A percentile compares a stretch with the other conserved stretches of the same genome.
These are phyloP conservation scores for Selene dorsalis DNA, from an alignment of 2,797 vertebrate genomes.

Conservation along the genomic window DNA sequence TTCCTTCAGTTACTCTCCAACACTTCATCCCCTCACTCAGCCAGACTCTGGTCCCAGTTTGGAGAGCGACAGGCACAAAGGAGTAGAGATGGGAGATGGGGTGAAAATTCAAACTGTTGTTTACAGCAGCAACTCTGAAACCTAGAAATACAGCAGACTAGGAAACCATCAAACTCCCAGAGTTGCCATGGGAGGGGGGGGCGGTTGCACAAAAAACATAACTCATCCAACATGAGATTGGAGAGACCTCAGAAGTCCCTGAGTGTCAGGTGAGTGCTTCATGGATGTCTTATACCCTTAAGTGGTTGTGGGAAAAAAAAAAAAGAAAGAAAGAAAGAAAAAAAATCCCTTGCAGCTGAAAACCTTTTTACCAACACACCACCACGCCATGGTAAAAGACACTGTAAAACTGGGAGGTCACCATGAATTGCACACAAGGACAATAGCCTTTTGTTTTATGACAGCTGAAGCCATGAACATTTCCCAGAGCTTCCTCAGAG, in stretches of 20 bases:
- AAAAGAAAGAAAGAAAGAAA: not conserved
- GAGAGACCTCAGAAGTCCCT: not conserved
- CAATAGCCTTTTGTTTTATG: not conserved
- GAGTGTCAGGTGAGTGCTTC: not conserved
- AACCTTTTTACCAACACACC: not conserved
- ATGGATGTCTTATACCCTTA: not conserved
- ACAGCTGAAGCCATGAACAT: not conserved
- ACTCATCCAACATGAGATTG: not conserved
- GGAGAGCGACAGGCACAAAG: not conserved
- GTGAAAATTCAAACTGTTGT: not conserved
- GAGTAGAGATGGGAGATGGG: not conserved
- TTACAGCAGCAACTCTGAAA: not conserved
- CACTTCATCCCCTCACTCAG: not conserved
- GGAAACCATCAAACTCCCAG: not conserved
- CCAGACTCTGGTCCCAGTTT: not conserved
- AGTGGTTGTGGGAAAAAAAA: not conserved
- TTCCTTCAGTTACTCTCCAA: not conserved
- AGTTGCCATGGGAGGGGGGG: not conserved
- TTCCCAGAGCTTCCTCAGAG: not conserved
- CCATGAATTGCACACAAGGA: not conserved
- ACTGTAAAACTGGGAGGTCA: not conserved
- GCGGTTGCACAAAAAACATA: not conserved
- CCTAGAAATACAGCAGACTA: not conserved
- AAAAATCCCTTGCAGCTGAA: not conserved
- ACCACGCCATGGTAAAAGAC: not conserved